A percentile compares a stretch with the other conserved stretches of the same genome.
Conservation (phyloP, 2,888 invertebrate species). For the Spisula subtruncata region DNA sequence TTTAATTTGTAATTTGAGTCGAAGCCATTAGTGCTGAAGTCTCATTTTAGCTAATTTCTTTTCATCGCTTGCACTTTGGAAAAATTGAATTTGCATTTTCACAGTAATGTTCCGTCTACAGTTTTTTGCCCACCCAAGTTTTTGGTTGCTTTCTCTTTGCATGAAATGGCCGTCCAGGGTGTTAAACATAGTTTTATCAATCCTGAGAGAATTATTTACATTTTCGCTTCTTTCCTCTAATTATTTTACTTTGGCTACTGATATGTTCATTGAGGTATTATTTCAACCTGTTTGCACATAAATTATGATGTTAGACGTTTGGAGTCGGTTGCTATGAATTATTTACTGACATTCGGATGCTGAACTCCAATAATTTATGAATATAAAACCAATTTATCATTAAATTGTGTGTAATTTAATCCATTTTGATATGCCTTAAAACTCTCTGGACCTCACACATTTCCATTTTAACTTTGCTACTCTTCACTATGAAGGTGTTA, state of each 20-base stretch:
- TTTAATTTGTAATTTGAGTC: slow-evolving; percentile 44
- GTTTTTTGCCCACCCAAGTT: slow-evolving; percentile 22
- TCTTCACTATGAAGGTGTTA: slow-evolving; percentile 6
- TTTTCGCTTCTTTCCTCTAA: slow-evolving; percentile 57
- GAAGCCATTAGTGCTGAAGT: slow-evolving; percentile 6
- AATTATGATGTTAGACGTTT: slow-evolving; percentile 35
- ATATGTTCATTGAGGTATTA: slow-evolving; percentile 43
- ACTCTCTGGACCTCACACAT: slow-evolving; percentile 30
- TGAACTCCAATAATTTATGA: slow-evolving; percentile 34
- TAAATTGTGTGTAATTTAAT: slow-evolving; percentile 34
- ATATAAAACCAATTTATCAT: slow-evolving; percentile 36
- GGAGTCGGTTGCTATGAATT: slow-evolving; percentile 19
- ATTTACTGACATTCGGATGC: slow-evolving; percentile 21
- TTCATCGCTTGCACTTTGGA: slow-evolving; percentile 7
- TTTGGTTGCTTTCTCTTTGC: not conserved
- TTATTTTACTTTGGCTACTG: slow-evolving; percentile 42
- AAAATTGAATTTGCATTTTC: slow-evolving; percentile 30
- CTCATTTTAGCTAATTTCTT: slow-evolving; percentile 35
- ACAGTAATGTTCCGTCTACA: not conserved
- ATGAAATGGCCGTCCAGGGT: not conserved
- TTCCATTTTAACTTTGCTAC: not conserved
- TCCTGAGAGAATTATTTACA: slow-evolving; percentile 1
- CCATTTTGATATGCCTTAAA: not conserved
- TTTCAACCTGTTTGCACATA: slow-evolving; percentile 55
- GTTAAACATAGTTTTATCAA: slow-evolving; percentile 21